These are phyloP conservation scores for Martes martes DNA, from an alignment of 2,113 vertebrate genomes.

Conservation along the genomic window DNA sequence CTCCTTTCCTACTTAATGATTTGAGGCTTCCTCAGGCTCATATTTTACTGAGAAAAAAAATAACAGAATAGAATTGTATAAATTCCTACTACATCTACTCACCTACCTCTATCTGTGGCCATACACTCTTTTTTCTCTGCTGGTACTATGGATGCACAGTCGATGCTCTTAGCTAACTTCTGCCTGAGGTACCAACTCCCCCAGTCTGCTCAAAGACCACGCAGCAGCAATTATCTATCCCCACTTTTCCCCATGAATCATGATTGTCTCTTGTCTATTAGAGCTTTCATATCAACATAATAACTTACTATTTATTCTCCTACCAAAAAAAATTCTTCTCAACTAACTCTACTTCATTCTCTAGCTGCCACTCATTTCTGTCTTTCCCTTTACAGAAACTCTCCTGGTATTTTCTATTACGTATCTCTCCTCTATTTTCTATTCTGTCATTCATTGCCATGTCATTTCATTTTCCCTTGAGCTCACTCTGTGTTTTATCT, in stretches of 20 bases:
- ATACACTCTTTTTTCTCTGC: neutral
- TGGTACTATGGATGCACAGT: neutral
- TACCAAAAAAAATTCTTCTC: neutral
- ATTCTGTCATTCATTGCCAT: neutral
- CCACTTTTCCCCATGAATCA: neutral
- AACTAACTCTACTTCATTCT: neutral
- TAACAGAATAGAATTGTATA: neutral
- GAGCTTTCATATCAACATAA: neutral
- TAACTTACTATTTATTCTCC: neutral
- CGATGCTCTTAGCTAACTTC: neutral
- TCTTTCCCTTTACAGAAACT: neutral
- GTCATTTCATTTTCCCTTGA: neutral
- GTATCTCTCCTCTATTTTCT: neutral
- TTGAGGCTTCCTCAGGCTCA: neutral
- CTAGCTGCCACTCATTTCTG: neutral
- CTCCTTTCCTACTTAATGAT: neutral
- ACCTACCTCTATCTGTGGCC: neutral
- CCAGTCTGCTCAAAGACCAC: neutral
- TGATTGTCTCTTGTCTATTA: neutral
- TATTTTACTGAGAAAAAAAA: slow-evolving; percentile 24
- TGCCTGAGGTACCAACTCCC: neutral
- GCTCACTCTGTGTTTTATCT: neutral
- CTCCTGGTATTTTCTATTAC: neutral
- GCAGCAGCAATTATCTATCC: neutral
- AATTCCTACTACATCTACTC: neutral